Evolutionary conservation across 2,797 vertebrate species (phyloP), one percentile per base, ranked within the genome.

Genomic region (Amniataba percoides): DNA sequence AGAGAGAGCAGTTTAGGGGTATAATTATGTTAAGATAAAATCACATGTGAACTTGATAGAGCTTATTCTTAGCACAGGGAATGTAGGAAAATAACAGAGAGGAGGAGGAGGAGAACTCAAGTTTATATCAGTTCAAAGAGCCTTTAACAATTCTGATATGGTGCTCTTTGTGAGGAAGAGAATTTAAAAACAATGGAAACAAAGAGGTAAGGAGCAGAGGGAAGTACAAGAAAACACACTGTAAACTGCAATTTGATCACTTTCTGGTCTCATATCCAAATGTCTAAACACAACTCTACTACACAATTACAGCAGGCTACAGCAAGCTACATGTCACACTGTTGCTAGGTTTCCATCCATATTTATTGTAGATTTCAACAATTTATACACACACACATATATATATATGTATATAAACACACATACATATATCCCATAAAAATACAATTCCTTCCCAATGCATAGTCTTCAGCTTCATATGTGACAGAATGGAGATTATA

Each of bases 21-120:
- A 88, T 92, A 93, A 91, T 84, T 93, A 90, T 90, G 90, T 88
- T 93, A 90, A 93, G 83, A 87, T 91, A 92, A 92, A 92, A 90
- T 92, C 91, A 93, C 88, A 93, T 84, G 77, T 89, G 86, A 91
- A 90, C 87, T 90, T 90, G 83, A 91, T 91, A 76, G 80, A 89
- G 88, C 74, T 87, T 92, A 93, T 92, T 92, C 85, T 89, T 89
- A 91, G 90, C 76, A 40, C 55, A 67, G 57, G 52, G 67, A 68
- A 79, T 63, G 73, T 69, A 77, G 74, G 63, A 66, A 57, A 71
- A 60, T 53, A 56, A 63, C 71, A 69, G 46, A 43, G 46, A 48
- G 61, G 68, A 69, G 81, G 81, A 45, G 55, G 83, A 36, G 57
- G 53, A 55, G 39, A 42, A 43, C 51, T 34, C 18, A 21, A 3